Base-by-base conservation (phyloP, 2,888 invertebrate species). In the Coenonympha glycerion region DNA sequence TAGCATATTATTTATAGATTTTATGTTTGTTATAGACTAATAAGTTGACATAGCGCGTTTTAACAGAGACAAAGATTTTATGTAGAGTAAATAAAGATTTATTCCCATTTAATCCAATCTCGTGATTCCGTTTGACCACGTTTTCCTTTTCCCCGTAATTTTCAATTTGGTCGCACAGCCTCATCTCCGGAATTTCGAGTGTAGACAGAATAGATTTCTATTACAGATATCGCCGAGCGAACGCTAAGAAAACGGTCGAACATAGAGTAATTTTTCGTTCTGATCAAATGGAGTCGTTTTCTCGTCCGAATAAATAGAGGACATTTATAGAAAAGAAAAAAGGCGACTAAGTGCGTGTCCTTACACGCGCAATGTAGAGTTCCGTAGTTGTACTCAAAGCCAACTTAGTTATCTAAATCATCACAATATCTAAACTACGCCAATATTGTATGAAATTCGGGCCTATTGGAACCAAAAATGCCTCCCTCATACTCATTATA, bases 171-270 rank as follows among this genome's bases (percentile, higher is more conserved):
- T 24, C 39, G 9, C 39, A 6, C 22, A 39, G 3, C 9, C 39
- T 22, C 24, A 39, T 39, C 22, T 39, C 15, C 22, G 9, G 24
- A 39, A 24, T 39, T 22, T 24, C 11, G 11, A 18, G 11, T 41
- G 28, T 19, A 39, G 39, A 39, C 24, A 39, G 39, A 39, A 39
- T 39, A 39, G 41, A 41, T 41, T 28, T 41, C 41, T 41, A 41
- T 41, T 41, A 41, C 18, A 41, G 41, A 41, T 41, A 41, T 28
- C 41, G 18, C 13, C 19, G 13, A 41, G 28, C 8, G 30, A 41
- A 41, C 30, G 30, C 28, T 41, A 28, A 41, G 30, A 41, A 41
- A 41, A 41, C 16, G 41, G 5, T 18, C 41, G 41, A 28, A 41
- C 41, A 30, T 30, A 41, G 30, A 41, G 41, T 41, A 41, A 41